Conservation (phyloP, 2,113 vertebrate species). For the Oreochromis aureus region DNA sequence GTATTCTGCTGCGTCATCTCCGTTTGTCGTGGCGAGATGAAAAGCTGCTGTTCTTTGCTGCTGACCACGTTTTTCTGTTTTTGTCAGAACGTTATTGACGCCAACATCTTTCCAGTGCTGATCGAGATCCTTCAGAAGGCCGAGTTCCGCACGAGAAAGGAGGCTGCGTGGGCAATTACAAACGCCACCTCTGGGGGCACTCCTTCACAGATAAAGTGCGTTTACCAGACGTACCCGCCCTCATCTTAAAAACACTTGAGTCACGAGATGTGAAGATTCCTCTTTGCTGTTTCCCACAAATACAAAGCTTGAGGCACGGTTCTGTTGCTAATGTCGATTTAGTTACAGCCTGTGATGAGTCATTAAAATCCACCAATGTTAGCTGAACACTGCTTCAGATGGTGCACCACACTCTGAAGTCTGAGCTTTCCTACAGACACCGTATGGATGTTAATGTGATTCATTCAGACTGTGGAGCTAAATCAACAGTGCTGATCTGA, state of each 20-base stretch:
- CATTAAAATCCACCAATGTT: background rate
- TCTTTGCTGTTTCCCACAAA: background rate
- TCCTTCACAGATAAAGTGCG: constrained; percentile 92
- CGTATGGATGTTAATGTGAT: background rate
- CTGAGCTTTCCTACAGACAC: background rate
- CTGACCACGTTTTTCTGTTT: background rate
- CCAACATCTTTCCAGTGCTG: constrained; percentile 96
- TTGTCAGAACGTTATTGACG: constrained; percentile 89
- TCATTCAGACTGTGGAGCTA: background rate
- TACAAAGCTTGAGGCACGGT: background rate
- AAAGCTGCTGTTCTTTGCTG: background rate
- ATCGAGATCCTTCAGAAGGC: constrained; percentile 98
- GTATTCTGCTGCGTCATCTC: constrained; percentile 38
- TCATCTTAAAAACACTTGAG: background rate
- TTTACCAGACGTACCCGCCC: background rate
- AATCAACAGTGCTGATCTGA: background rate
- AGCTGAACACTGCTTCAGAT: background rate
- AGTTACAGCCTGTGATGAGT: background rate
- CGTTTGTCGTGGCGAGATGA: background rate
- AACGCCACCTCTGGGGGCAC: constrained; percentile 97
- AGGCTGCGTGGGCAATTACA: constrained; percentile 97
- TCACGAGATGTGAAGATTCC: fast-evolving
- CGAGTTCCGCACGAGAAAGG: constrained; percentile 95
- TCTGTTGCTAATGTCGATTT: no score
- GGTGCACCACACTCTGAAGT: background rate